phyloP scores from a whole-genome alignment of 2,113 vertebrate species.

The Pomatorhinus ruficollis region DNA sequence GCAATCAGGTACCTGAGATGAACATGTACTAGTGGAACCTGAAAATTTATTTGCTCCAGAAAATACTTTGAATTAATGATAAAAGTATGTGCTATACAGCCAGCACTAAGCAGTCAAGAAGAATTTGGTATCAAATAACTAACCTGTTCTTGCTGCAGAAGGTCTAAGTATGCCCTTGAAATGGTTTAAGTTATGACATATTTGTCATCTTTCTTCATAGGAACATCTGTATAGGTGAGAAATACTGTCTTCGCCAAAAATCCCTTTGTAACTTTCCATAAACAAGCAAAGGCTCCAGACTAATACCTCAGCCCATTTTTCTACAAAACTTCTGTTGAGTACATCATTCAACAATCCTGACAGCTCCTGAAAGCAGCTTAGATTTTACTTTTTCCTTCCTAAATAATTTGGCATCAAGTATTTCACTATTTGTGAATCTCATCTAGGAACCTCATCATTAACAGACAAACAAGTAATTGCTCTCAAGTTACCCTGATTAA shows the following conservation, averaged over 20 bases:
- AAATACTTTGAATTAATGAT: not conserved
- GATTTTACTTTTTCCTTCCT: not conserved
- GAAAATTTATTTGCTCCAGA: accelerated
- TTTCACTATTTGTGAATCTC: not conserved
- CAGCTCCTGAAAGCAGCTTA: not conserved
- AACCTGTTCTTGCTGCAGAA: not conserved
- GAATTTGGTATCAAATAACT: not conserved
- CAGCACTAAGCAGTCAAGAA: not conserved
- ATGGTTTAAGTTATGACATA: not conserved
- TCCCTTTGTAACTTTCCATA: not conserved
- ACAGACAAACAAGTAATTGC: not conserved
- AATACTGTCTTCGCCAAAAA: not conserved
- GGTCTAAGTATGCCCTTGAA: not conserved
- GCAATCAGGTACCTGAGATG: not conserved
- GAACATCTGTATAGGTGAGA: not conserved
- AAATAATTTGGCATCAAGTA: not conserved
- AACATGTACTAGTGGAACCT: not conserved
- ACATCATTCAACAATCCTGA: not conserved
- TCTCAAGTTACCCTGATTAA: not conserved
- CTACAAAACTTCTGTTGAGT: not conserved
- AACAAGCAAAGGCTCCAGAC: not conserved
- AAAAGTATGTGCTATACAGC: not conserved
- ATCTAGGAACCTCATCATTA: not conserved
- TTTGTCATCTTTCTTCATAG: not conserved
- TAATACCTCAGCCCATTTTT: not conserved